phyloP scores from a whole-genome alignment of 2,888 invertebrate genomes.

The Aphodius granarius region DNA sequence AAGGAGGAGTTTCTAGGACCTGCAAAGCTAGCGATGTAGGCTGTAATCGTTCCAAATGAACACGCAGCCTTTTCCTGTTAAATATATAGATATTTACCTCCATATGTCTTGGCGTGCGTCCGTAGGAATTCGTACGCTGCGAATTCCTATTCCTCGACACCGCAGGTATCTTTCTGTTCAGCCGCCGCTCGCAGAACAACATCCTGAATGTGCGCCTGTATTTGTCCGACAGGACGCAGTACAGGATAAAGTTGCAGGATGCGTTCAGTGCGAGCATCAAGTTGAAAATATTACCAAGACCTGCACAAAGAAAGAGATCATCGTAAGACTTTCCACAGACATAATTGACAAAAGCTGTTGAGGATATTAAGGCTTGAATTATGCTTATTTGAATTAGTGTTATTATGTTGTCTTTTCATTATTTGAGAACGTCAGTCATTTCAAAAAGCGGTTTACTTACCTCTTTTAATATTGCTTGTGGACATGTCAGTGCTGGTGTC shows the following conservation, averaged over 20 bases:
- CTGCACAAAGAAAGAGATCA: too few species aligned
- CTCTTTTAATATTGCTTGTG: too few species aligned
- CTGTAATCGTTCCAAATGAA: slow-evolving; percentile 33
- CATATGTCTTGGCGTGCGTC: slow-evolving; percentile 50
- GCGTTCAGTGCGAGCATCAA: slow-evolving; percentile 71
- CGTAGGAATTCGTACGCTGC: slow-evolving; percentile 43
- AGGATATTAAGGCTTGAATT: too few species aligned
- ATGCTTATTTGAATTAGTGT: neutral
- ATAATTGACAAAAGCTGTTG: too few species aligned
- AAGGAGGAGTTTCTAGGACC: slow-evolving; percentile 32
- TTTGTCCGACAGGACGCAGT: slow-evolving; percentile 75
- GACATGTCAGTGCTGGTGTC: too few species aligned
- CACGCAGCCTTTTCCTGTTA: slow-evolving; percentile 45
- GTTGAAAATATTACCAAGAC: slow-evolving; percentile 74
- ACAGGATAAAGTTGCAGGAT: slow-evolving; percentile 75
- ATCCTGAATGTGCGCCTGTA: slow-evolving; percentile 63
- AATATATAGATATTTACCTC: slow-evolving; percentile 55
- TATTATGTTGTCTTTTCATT: too few species aligned
- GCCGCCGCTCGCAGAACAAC: slow-evolving; percentile 43
- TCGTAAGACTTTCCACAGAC: neutral
- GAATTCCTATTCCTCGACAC: slow-evolving; percentile 38
- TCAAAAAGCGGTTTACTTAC: too few species aligned
- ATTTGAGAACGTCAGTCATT: too few species aligned
- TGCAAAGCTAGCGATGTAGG: slow-evolving; percentile 27
- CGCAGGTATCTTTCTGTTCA: slow-evolving; percentile 44